Conservation (phyloP, 64 coral and sea anemone species). For the Actinia equina region DNA sequence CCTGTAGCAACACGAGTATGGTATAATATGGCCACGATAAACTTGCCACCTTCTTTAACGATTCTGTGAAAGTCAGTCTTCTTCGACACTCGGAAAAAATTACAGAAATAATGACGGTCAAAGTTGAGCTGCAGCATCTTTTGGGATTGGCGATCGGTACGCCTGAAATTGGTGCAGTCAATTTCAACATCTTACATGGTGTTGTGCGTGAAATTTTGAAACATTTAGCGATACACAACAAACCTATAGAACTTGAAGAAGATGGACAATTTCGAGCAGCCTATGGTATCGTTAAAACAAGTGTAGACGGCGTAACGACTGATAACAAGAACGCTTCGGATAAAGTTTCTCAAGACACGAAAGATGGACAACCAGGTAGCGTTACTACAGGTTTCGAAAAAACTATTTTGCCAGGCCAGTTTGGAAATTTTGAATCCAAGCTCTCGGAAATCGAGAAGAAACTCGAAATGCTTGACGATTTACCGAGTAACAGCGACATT, state of each 20-base stretch:
- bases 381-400: conserved; percentile 18
- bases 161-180: conserved; percentile 88
- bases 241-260: conserved; percentile 61
- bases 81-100: not conserved
- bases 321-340: conserved; percentile 7
- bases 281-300: conserved; percentile 62
- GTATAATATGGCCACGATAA: conserved; percentile 46
- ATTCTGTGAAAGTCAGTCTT: conserved; percentile 42
- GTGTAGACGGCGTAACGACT: conserved; percentile 6
- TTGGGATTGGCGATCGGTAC: conserved; percentile 80
- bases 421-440: conserved; percentile 79
- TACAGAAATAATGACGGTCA: conserved; percentile 64
- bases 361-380: not conserved
- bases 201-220: conserved; percentile 84
- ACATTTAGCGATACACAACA: conserved; percentile 87
- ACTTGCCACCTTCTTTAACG: conserved; percentile 7
- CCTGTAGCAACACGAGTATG: conserved; percentile 42
- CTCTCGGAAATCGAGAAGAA: conserved; percentile 72
- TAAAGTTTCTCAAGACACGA: not conserved
- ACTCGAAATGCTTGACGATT: conserved; percentile 80
- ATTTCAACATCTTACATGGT: conserved; percentile 95
- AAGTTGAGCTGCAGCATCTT: conserved; percentile 75
- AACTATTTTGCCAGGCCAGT: conserved; percentile 14
- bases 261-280: conserved; percentile 70
- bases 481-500: conserved; percentile 82